Percentiles rank a stretch among this genome's conserved stretches.
Evolutionary conservation across 2,888 invertebrate genomes (phyloP).

Genomic region (Euplexia lucipara): DNA sequence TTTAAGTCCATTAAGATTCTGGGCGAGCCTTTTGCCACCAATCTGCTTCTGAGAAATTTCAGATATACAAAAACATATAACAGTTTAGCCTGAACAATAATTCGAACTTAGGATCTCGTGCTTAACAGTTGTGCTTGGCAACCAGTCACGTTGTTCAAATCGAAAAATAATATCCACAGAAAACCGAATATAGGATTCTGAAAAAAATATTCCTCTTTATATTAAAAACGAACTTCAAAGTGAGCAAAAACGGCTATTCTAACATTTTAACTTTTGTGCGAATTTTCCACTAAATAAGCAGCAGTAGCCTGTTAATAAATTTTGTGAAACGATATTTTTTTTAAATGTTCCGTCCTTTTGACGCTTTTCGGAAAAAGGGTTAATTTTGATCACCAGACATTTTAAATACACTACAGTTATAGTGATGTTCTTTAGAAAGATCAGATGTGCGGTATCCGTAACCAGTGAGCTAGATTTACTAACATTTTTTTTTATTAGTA

Average conservation of each 20-base stretch:
- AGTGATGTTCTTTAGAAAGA: no score
- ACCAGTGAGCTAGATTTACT: no score
- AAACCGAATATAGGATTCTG: conserved; percentile 26
- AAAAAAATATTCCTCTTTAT: conserved; percentile 40
- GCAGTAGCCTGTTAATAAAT: conserved; percentile 43
- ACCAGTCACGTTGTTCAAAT: neutral
- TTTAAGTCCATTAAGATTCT: no score
- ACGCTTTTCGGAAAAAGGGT: conserved; percentile 44
- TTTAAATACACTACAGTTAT: no score
- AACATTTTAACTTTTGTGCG: conserved; percentile 54
- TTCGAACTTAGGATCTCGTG: no score
- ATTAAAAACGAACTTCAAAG: conserved; percentile 54
- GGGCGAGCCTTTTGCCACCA: no score
- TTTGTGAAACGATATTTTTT: conserved; percentile 52
- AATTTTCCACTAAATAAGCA: conserved; percentile 55
- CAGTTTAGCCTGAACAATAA: no score
- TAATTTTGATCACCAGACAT: conserved; percentile 53
- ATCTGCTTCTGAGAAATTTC: no score
- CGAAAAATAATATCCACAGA: conserved; percentile 6
- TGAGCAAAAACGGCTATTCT: conserved; percentile 45
- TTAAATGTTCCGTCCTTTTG: conserved; percentile 56
- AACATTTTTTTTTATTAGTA: no score
- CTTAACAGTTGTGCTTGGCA: no score
- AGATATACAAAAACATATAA: no score
- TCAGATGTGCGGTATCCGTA: no score